These are phyloP conservation scores for Synergus japonicus DNA, from an alignment of 2,888 invertebrate species.

Conservation along the genomic window DNA sequence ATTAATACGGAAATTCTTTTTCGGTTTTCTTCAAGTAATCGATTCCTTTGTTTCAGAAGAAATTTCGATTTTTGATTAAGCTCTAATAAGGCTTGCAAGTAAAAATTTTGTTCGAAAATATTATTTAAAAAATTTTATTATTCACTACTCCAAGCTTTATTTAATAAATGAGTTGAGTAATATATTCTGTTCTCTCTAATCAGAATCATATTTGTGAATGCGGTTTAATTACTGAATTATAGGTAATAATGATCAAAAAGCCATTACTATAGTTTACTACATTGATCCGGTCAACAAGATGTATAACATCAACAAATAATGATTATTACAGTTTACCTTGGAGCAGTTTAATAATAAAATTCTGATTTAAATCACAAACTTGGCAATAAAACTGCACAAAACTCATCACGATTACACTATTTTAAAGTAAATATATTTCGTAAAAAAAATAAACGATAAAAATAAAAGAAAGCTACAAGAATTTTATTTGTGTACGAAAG, in stretches of 20 bases:
- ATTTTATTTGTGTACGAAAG: neutral
- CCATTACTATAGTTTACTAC: neutral
- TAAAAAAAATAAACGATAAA: neutral
- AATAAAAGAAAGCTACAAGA: neutral
- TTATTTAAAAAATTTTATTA: neutral
- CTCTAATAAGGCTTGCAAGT: neutral
- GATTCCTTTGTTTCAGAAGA: neutral
- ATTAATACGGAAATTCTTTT: neutral
- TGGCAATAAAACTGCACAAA: neutral
- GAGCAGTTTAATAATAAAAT: neutral
- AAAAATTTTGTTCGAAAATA: neutral
- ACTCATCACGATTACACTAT: neutral
- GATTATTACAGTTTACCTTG: neutral
- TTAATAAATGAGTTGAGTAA: neutral
- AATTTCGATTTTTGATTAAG: neutral
- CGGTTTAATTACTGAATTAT: neutral
- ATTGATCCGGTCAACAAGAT: neutral
- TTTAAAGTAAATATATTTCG: neutral
- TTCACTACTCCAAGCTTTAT: neutral
- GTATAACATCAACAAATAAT: neutral
- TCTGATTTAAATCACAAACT: neutral
- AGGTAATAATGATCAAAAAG: neutral
- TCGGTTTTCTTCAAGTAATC: constrained; percentile 3
- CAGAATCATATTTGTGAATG: neutral
- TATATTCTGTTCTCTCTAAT: neutral